Percentiles rank a stretch among this genome's conserved stretches.
Evolutionary conservation across 2,797 vertebrate genomes (phyloP).

Genomic region (Pteropus rufus): DNA sequence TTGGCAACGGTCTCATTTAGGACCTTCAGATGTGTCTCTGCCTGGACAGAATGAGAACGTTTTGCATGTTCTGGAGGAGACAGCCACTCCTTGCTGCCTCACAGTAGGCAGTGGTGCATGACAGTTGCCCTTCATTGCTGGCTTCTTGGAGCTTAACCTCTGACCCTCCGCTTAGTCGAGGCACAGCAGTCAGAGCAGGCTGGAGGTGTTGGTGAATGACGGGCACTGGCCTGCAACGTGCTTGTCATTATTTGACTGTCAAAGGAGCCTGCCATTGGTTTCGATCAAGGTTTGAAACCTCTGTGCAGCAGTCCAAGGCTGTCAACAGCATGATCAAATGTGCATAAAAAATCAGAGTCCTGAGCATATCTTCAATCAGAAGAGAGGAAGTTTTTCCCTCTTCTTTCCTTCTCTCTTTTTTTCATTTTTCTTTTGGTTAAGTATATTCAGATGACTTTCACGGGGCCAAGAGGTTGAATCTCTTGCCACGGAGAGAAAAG

Average conservation of each 20-base stretch:
- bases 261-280: conserved; percentile 87
- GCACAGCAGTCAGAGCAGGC: conserved; percentile 78
- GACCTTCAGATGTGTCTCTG: conserved; percentile 85
- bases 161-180: conserved; percentile 88
- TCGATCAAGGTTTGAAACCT: conserved; percentile 87
- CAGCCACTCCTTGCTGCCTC: conserved; percentile 88
- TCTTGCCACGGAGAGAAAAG: conserved; percentile 75
- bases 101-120: conserved; percentile 91
- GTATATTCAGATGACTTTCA: conserved; percentile 78
- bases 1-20: conserved; percentile 91
- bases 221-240: conserved; percentile 90
- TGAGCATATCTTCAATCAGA: conserved; percentile 83
- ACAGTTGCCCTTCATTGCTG: conserved; percentile 98
- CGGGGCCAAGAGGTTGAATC: conserved; percentile 80
- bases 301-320: conserved; percentile 93
- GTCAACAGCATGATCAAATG: conserved; percentile 91
- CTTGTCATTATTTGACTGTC: conserved; percentile 94
- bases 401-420: conserved; percentile 58
- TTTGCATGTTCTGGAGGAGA: conserved; percentile 90
- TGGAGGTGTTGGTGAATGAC: conserved; percentile 87
- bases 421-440: conserved; percentile 55
- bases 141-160: conserved; percentile 95
- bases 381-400: conserved; percentile 84
- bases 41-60: conserved; percentile 86
- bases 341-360: conserved; percentile 82